Percentiles rank a stretch among this genome's conserved stretches.
Conservation (phyloP, 2,888 invertebrate species). For the Deilephila porcellus region DNA sequence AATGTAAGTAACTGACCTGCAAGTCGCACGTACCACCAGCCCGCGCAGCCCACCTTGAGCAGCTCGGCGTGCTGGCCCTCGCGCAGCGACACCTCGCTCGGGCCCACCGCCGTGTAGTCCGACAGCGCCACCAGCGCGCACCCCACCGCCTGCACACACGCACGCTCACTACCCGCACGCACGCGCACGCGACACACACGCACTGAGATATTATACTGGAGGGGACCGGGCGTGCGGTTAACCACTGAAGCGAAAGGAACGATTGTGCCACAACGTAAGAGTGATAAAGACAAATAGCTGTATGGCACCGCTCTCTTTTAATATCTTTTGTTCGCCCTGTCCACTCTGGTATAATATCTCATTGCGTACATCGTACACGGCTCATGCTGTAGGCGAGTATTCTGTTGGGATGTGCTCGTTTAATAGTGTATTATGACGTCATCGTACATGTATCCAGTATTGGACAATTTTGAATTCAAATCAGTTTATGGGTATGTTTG, state of each 20-base stretch:
- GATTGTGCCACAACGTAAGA: no score
- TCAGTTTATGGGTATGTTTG: background rate
- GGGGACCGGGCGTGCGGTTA: no score
- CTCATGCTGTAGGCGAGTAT: conserved; percentile 13
- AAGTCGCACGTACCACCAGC: conserved; percentile 98
- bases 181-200: background rate
- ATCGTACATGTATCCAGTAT: background rate
- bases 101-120: conserved; percentile 96
- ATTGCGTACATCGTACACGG: no score
- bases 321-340: no score
- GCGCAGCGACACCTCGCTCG: conserved; percentile 94
- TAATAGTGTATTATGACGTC: conserved; percentile 7
- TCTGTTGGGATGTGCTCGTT: background rate
- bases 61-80: conserved; percentile 96
- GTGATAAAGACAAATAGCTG: no score
- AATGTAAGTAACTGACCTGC: conserved; percentile 84
- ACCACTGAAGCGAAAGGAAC: no score
- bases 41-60: conserved; percentile 96
- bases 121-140: conserved; percentile 94
- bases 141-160: conserved; percentile 85
- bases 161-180: conserved; percentile 33
- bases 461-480: background rate
- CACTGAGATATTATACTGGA: no score
- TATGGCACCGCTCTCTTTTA: no score
- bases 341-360: no score